Percentiles rank a stretch among this genome's conserved stretches.
Conservation (phyloP, 2,113 vertebrate species). For the Leptosomus discolor region DNA sequence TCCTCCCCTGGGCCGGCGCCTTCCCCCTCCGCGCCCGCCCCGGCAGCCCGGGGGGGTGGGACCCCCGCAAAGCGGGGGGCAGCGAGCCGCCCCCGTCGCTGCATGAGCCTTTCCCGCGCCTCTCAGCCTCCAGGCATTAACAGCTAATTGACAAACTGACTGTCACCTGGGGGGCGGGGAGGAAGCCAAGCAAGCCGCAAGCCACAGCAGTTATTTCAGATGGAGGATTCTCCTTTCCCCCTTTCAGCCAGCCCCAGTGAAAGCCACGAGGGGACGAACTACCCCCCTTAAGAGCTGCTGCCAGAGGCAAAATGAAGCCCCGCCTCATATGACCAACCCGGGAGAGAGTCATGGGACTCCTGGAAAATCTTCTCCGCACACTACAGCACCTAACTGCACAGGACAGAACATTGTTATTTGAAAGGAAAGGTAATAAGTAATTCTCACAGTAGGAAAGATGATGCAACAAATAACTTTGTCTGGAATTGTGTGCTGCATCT, state of each 20-base stretch:
- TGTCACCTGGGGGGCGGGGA: rapidly evolving
- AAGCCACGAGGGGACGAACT: not conserved
- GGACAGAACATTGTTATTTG: too few species aligned
- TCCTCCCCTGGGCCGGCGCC: not conserved
- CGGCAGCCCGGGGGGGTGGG: not conserved
- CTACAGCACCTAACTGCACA: too few species aligned
- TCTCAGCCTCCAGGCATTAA: too few species aligned
- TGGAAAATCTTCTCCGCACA: not conserved
- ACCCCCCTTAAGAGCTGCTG: not conserved
- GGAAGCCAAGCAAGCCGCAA: not conserved
- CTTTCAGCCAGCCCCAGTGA: not conserved
- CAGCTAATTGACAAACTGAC: not conserved
- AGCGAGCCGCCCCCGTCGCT: not conserved
- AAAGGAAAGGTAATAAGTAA: not conserved
- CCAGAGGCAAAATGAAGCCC: not conserved
- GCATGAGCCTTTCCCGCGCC: not conserved
- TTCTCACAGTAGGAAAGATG: not conserved
- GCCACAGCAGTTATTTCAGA: too few species aligned
- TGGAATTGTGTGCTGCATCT: not conserved
- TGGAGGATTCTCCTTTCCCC: not conserved
- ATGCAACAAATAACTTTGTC: not conserved
- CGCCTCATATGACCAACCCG: too few species aligned
- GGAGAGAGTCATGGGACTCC: not conserved
- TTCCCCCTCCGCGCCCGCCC: not conserved
- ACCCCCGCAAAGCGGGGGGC: not conserved